These are phyloP conservation scores for Drosophila nebulosa DNA, from an alignment of 1,140 invertebrate species.

Conservation along the genomic window DNA sequence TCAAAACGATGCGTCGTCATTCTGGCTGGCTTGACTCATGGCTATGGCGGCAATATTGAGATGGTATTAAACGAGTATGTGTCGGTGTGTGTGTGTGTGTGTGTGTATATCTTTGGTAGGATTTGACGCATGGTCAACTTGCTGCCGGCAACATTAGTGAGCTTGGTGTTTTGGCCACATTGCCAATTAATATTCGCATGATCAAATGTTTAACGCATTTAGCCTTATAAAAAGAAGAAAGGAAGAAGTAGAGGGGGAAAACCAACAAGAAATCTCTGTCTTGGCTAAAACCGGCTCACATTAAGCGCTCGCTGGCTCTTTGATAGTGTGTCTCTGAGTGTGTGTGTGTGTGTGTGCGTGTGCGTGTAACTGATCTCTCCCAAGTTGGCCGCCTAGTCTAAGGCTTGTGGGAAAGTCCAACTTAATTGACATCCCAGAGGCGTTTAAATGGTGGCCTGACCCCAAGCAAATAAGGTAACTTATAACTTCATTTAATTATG, in stretches of 20 bases:
- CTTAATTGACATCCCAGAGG: slow-evolving; percentile 63
- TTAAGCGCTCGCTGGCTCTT: slow-evolving; percentile 55
- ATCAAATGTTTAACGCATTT: slow-evolving; percentile 79
- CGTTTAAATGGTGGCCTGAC: slow-evolving; percentile 50
- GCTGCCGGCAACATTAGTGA: slow-evolving; percentile 64
- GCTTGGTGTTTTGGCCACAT: slow-evolving; percentile 55
- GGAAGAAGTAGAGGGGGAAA: not conserved
- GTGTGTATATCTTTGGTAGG: slow-evolving; percentile 25
- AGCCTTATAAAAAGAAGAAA: slow-evolving; percentile 57
- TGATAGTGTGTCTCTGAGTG: slow-evolving; percentile 43
- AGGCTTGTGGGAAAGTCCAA: slow-evolving; percentile 64
- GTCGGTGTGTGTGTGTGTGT: slow-evolving; percentile 35
- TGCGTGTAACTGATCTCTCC: slow-evolving; percentile 68
- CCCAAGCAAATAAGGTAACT: slow-evolving; percentile 35
- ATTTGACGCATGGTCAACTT: slow-evolving; percentile 59
- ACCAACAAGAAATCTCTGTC: slow-evolving; percentile 56
- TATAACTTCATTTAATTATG: slow-evolving; percentile 64
- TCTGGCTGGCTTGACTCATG: slow-evolving; percentile 51
- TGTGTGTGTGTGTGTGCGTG: slow-evolving; percentile 57
- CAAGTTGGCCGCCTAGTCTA: not conserved
- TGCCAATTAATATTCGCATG: slow-evolving; percentile 79
- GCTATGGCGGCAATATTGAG: slow-evolving; percentile 14
- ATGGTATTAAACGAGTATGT: slow-evolving; percentile 1
- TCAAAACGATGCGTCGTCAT: slow-evolving; percentile 49
- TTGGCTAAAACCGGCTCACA: slow-evolving; percentile 61